Conservation (phyloP, 2,797 vertebrate species). For the Cetoscarus ocellatus region DNA sequence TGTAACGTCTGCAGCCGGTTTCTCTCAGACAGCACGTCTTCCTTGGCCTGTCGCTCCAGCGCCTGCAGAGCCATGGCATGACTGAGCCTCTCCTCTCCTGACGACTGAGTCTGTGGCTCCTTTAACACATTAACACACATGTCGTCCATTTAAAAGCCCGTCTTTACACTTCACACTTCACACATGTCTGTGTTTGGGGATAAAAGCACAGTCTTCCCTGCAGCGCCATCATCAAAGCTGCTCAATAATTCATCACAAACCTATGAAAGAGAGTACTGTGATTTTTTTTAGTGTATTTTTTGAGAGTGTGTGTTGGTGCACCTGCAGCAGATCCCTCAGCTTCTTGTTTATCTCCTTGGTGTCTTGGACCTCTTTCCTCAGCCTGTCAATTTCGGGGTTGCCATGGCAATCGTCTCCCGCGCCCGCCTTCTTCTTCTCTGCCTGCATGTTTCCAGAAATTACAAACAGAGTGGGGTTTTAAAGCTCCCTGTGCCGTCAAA, state of each 20-base stretch:
- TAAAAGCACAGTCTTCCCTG: constrained; percentile 19
- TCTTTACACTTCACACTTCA: background rate
- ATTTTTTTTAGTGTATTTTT: background rate
- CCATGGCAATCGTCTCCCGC: constrained; percentile 82
- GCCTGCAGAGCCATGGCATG: constrained; percentile 86
- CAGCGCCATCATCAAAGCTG: constrained; percentile 43
- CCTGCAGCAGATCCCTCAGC: constrained; percentile 86
- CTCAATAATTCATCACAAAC: constrained; percentile 73
- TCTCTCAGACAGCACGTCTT: constrained; percentile 88
- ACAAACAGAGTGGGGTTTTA: constrained; percentile 9
- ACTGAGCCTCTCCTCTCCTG: constrained; percentile 84
- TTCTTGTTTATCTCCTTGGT: constrained; percentile 88
- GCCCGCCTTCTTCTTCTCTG: constrained; percentile 75
- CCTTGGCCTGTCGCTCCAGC: constrained; percentile 87
- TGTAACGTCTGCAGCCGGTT: constrained; percentile 89
- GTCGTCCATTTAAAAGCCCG: constrained; percentile 6
- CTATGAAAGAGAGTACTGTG: constrained; percentile 23
- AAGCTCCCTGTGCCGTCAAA: background rate
- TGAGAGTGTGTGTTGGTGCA: constrained; percentile 31
- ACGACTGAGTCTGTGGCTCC: constrained; percentile 84
- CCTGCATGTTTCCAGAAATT: constrained; percentile 53
- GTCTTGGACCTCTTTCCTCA: constrained; percentile 89
- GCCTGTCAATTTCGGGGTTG: constrained; percentile 86
- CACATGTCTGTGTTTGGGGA: background rate
- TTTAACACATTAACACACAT: constrained; percentile 60